phyloP scores from a whole-genome alignment of 2,113 vertebrate genomes.

The Colinus virginianus region DNA sequence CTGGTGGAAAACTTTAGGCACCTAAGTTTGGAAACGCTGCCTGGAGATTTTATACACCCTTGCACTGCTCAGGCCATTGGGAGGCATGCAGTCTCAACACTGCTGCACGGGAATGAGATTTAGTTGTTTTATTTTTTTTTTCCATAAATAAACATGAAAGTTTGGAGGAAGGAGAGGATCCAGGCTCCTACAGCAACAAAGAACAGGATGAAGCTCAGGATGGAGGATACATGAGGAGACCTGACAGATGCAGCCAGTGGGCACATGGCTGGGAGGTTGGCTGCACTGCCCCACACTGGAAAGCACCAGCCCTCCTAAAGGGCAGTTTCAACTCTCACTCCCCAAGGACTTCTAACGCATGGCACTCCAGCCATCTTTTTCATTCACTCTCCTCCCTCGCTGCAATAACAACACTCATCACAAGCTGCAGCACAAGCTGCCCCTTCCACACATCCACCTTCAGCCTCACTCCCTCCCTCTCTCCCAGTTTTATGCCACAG shows the following conservation, averaged over 20 bases:
- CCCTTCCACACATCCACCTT: background rate
- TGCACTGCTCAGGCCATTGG: background rate
- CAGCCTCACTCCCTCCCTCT: background rate
- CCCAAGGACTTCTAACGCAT: background rate
- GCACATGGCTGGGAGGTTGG: background rate
- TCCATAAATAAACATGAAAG: background rate
- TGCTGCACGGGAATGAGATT: background rate
- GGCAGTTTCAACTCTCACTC: background rate
- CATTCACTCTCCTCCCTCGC: fast-evolving
- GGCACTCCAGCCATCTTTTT: background rate
- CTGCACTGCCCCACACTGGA: background rate
- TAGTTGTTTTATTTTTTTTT: background rate
- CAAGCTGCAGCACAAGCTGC: background rate
- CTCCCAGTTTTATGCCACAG: background rate
- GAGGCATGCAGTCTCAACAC: background rate
- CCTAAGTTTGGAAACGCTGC: background rate
- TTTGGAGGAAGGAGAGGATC: background rate
- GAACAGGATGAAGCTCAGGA: background rate
- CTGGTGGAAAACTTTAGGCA: background rate
- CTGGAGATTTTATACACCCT: background rate
- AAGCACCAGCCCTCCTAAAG: background rate
- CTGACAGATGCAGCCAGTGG: background rate
- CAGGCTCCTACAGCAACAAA: background rate
- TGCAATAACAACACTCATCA: background rate
- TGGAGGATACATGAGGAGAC: background rate